phyloP scores from a whole-genome alignment of 2,113 vertebrate species.

The Lepisosteus oculatus region DNA sequence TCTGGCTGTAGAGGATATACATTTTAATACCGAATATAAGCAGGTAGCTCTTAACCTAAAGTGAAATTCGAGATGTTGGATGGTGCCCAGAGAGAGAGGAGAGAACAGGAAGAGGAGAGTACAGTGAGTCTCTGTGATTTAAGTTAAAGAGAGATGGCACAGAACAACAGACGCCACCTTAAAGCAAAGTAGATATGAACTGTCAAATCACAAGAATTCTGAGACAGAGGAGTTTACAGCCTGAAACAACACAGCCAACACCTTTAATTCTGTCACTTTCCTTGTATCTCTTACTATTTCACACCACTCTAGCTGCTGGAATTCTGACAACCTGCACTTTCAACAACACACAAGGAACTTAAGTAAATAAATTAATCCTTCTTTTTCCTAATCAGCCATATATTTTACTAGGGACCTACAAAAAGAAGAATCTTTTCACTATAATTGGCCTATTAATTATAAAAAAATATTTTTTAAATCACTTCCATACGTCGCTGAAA shows the following conservation, averaged over 20 bases:
- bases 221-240: slow-evolving; percentile 70
- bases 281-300: slow-evolving; percentile 80
- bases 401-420: neutral
- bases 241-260: slow-evolving; percentile 78
- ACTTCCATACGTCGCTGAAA: neutral
- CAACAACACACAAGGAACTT: slow-evolving; percentile 49
- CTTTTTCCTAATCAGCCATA: neutral
- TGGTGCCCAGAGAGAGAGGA: neutral
- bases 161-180: slow-evolving; percentile 55
- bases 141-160: slow-evolving; percentile 57
- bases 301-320: slow-evolving; percentile 66
- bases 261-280: slow-evolving; percentile 84
- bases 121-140: slow-evolving; percentile 47
- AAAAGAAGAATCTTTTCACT: neutral
- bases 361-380: slow-evolving; percentile 31
- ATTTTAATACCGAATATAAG: no score
- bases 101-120: slow-evolving; percentile 28
- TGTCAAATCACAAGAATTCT: slow-evolving; percentile 74
- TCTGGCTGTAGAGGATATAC: no score
- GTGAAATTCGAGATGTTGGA: no score
- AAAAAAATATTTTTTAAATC: neutral
- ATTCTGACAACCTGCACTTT: slow-evolving; percentile 61
- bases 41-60: no score
- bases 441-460: slow-evolving; percentile 9
- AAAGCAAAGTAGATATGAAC: slow-evolving; percentile 63